Base-by-base conservation (phyloP, 2,113 vertebrate species). In the Microtus montanus region DNA sequence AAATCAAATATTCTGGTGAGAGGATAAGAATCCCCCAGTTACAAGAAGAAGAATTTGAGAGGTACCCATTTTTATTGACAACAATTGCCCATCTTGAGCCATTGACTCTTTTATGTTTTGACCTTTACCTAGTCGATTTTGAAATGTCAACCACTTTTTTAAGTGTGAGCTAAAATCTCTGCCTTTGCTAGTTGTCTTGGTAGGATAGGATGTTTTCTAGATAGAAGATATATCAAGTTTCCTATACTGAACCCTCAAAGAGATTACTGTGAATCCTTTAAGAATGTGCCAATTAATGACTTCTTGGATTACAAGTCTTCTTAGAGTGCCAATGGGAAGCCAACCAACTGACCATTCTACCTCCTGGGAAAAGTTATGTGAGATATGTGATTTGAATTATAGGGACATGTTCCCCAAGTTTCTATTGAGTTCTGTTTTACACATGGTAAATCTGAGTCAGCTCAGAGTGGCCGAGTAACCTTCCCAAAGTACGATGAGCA, bases 141-240 rank as follows among this genome's bases (percentile, higher is more conserved):
- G 83, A 49, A 92, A 74, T 64, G 15, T 22, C 63, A 83, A 93
- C 17, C 84, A 79, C 47, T 84, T 95, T 52, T 97, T 97, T 97
- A 96, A 97, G 97, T 97, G 96, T 98, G 97, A 97, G 97, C 96
- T 94, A 52, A 47, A 96, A 96, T 98, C 95, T 96, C 35, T 87
- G 44, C 28, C n/a, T 94, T 95, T 88, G 30, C 77, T 87, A 38
- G 44, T 71, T 92, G 58, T 93, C 74, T 94, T 78, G 89, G 66
- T 63, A 12, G 35, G 38, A 58, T 44, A 26, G 78, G n/a, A 26
- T 80, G 78, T 90, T 89, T 91, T 85, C 20, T 75, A 66, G 5
- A n/a, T 89, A 24, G 44, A 93, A 94, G 66, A 93, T 79, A 54
- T 83, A 28, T 19, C 68, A 78, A 52, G 30, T 70, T 78, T 19